Evolutionary conservation across 2,113 vertebrate genomes (phyloP), one percentile per base, ranked within the genome.

Genomic region (Rhineura floridana): DNA sequence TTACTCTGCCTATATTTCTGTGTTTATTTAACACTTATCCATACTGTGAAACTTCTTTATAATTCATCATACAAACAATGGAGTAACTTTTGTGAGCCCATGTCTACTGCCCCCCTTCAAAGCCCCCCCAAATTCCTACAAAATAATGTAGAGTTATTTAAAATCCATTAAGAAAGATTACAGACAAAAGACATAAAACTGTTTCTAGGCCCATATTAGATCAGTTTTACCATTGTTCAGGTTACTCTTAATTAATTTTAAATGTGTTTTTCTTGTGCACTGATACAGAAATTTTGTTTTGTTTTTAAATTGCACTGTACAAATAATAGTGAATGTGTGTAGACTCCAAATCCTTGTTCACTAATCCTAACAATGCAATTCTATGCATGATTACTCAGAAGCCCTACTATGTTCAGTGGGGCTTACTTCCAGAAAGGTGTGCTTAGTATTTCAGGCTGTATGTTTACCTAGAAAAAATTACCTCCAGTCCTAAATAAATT

Each of bases 111-210:
- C n/a, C n/a, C n/a, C n/a, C n/a, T n/a, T n/a, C n/a, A n/a, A n/a
- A n/a, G n/a, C 78, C 92, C 9, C 7, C 50, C 67, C 39, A 76
- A 36, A 59, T 81, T 25, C 28, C 1, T 62, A 63, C n/a, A 19
- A 92, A 69, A 87, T 44, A 23, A 81, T 70, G n/a, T 62, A 46
- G 25, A 82, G 88, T 83, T 85, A 52, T 39, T 48, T 10, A 80
- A 86, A 88, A 91, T 87, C 23, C 2, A 42, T 15, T 11, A 30
- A 79, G 15, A 70, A 2, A 86, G 1, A 87, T 85, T 50, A 52
- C 23, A 4, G 25, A 78, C 13, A 70, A 80, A 85, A 19, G 30
- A 21, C 30, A 69, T 11, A 59, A 30, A n/a, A 73, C 44, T 59
- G 12, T n/a, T 55, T 55, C 77, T 81, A 59, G 25, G 7, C 9